Conservation (phyloP, 2,888 invertebrate species). For the Cactoblastis cactorum region DNA sequence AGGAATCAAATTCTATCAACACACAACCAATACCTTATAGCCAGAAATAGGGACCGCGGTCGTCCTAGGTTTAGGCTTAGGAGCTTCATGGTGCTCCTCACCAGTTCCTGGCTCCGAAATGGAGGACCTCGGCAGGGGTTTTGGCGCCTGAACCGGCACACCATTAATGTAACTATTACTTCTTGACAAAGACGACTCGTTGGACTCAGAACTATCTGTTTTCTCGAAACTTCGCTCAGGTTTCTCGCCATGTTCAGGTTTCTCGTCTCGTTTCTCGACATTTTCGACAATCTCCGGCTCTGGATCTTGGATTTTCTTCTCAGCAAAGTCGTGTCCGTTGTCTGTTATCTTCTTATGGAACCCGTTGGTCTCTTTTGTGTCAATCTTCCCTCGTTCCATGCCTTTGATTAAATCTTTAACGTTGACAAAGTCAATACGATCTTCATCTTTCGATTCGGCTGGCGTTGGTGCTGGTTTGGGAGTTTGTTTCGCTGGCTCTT, state of each 20-base stretch:
- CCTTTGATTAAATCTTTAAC: constrained; percentile 82
- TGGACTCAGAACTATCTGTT: constrained; percentile 54
- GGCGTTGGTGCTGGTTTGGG: constrained; percentile 28
- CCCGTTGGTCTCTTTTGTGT: constrained; percentile 59
- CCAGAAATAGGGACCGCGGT: constrained; percentile 82
- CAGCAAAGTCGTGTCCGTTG: constrained; percentile 48
- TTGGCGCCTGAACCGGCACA: constrained; percentile 80
- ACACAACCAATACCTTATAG: constrained; percentile 84
- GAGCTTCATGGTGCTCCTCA: constrained; percentile 68
- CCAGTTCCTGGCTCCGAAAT: constrained; percentile 82
- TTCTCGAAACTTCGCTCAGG: constrained; percentile 39
- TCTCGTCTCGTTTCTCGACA: constrained; percentile 33
- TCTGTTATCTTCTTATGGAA: constrained; percentile 58
- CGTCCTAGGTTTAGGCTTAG: constrained; percentile 85
- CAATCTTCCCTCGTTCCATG: constrained; percentile 74
- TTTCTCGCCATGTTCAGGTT: constrained; percentile 31
- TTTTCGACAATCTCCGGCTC: constrained; percentile 31
- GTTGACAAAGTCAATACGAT: constrained; percentile 75
- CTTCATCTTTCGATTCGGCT: constrained; percentile 62
- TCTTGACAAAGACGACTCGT: constrained; percentile 51
- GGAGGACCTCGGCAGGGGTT: constrained; percentile 89
- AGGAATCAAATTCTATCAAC: constrained; percentile 19
- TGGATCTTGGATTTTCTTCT: constrained; percentile 35
- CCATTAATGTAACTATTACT: constrained; percentile 68
- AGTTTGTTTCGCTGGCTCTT: constrained; percentile 42